phyloP scores from a whole-genome alignment of 2,797 vertebrate genomes.

The Sebastiscus albofasciatus region DNA sequence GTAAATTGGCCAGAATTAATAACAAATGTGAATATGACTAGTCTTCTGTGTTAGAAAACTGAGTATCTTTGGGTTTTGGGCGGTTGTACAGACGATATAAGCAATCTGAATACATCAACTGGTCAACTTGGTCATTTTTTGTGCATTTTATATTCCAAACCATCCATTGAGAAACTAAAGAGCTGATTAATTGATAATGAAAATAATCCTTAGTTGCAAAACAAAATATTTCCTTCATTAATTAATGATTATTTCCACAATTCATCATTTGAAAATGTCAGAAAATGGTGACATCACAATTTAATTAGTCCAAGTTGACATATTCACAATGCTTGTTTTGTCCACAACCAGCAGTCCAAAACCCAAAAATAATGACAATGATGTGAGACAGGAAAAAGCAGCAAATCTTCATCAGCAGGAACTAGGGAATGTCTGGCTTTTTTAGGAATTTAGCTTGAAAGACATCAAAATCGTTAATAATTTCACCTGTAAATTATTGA shows the following conservation, averaged over 20 bases:
- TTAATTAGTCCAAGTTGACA: background rate
- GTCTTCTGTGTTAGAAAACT: background rate
- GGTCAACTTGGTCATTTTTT: background rate
- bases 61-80: background rate
- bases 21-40: background rate
- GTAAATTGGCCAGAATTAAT: background rate
- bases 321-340: background rate
- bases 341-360: background rate
- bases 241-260: background rate
- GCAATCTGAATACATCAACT: background rate
- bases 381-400: background rate
- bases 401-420: rapidly evolving
- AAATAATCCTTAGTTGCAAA: background rate
- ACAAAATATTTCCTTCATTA: background rate
- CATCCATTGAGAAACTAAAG: too few relatives aligned
- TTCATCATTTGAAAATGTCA: background rate
- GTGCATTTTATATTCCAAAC: background rate
- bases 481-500: background rate
- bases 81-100: background rate
- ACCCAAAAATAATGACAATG: background rate
- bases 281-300: background rate
- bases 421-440: background rate
- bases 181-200: background rate
- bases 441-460: background rate
- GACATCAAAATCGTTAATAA: background rate